phyloP scores from a whole-genome alignment of 2,113 vertebrate species.

The Malurus alboscapulatus region DNA sequence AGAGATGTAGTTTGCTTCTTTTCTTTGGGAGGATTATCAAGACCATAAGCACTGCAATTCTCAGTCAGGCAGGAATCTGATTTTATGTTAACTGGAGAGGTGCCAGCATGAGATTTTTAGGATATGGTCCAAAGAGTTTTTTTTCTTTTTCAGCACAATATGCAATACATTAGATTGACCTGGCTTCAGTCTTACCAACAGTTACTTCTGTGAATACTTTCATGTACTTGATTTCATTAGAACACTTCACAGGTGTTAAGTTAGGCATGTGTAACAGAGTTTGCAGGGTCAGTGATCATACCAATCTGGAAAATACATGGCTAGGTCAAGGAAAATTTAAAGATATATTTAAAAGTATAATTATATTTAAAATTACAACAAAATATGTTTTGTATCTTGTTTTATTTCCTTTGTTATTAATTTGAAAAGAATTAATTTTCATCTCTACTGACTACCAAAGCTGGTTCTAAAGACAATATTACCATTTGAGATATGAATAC shows the following conservation, averaged over 20 bases:
- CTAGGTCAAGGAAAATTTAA: constrained; percentile 9
- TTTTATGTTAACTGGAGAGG: background rate
- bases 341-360: constrained; percentile 42
- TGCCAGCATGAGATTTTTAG: background rate
- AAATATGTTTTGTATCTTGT: background rate
- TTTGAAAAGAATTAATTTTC: background rate
- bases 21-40: constrained; percentile 34
- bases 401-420: constrained; percentile 3
- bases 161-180: constrained; percentile 32
- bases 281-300: background rate
- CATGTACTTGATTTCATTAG: background rate
- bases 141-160: constrained; percentile 37
- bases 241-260: background rate
- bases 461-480: background rate
- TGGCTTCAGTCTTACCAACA: background rate
- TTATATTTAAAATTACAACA: background rate
- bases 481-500: background rate
- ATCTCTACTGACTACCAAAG: background rate
- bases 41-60: background rate
- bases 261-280: background rate
- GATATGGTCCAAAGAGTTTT: background rate
- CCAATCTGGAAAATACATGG: background rate
- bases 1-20: constrained; percentile 18
- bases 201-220: background rate
- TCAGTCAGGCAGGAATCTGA: background rate